Conservation (phyloP, 1,140 invertebrate species). For the Heliconius himera region DNA sequence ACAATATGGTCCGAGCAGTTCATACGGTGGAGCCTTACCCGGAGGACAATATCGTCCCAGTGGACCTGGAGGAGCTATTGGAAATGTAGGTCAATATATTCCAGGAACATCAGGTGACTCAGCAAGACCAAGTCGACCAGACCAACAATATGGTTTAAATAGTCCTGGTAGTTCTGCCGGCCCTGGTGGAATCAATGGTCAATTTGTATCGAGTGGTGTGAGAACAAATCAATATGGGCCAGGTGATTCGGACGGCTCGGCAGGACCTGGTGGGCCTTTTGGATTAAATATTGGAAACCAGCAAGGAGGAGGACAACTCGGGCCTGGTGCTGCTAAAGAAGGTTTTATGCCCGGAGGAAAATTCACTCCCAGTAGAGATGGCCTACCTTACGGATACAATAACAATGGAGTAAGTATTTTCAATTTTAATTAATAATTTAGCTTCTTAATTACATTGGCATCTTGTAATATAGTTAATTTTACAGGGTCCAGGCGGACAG, state of each 20-base stretch:
- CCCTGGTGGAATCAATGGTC: background rate
- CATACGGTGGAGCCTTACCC: background rate
- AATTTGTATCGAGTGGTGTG: background rate
- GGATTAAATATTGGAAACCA: slow-evolving; percentile 9
- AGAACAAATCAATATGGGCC: slow-evolving; percentile 25
- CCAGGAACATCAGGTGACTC: slow-evolving; percentile 13
- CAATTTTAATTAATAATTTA: background rate
- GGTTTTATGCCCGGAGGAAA: background rate
- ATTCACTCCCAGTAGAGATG: slow-evolving; percentile 19
- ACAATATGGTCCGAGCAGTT: background rate
- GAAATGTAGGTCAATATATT: slow-evolving; percentile 7
- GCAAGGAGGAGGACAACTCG: slow-evolving; percentile 31
- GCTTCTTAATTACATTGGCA: background rate
- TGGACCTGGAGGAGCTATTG: background rate
- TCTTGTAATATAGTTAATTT: slow-evolving; percentile 22
- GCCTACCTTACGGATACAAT: slow-evolving; percentile 24
- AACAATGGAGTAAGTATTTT: slow-evolving; percentile 33
- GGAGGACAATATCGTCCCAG: slow-evolving; percentile 20
- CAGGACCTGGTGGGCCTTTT: slow-evolving; percentile 27
- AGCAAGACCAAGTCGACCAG: background rate
- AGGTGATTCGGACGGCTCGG: background rate
- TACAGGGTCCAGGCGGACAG: slow-evolving; percentile 38
- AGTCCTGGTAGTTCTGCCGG: slow-evolving; percentile 15
- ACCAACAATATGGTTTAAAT: slow-evolving; percentile 19
- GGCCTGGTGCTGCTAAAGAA: slow-evolving; percentile 6